Base-by-base conservation (phyloP, 2,113 vertebrate species). In the Lucifuga dentata region DNA sequence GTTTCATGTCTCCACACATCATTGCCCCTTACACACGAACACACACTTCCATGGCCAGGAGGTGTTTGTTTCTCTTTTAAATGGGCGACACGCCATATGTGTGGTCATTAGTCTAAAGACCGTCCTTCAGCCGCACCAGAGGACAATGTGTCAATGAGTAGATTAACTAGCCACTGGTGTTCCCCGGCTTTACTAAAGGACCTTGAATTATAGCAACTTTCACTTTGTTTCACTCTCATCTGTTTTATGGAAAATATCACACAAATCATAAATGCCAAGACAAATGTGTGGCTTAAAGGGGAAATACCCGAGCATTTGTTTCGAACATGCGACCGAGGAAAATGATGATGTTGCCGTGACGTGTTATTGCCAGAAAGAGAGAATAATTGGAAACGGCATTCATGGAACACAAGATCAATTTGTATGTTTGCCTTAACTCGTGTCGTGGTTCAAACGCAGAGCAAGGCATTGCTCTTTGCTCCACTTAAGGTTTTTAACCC, bases 41-140 rank as follows among this genome's bases (percentile, higher is more conserved):
- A 59, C 68, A 78, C 73, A 77, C 68, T 38, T 56, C 74, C 48
- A 86, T 78, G 68, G 86, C 90, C 88, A 87, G 83, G 81, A 90
- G 90, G 77, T 90, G 89, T 93, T 92, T 92, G 89, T 93, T 93
- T 93, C 87, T 89, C 84, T 92, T 91, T 91, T 87, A 92, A 92
- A 90, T 84, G 86, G 89, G 85, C 83, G 79, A 88, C 69, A 21
- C 63, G 64, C 86, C 84, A 90, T 91, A 91, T 93, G 88, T 86
- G 86, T 77, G 89, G 90, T 92, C 91, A 92, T 93, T 92, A 91
- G 89, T 93, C 87, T 92, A 87, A 83, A 85, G 84, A 89, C 29
- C 60, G 89, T 91, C 91, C 91, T 93, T 92, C 87, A 89, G 82
- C 88, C 71, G 73, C 86, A 84, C 73, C 83, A 91, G 84, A 93